phyloP scores from a whole-genome alignment of 2,797 vertebrate species.

The Galagoides demidoff region DNA sequence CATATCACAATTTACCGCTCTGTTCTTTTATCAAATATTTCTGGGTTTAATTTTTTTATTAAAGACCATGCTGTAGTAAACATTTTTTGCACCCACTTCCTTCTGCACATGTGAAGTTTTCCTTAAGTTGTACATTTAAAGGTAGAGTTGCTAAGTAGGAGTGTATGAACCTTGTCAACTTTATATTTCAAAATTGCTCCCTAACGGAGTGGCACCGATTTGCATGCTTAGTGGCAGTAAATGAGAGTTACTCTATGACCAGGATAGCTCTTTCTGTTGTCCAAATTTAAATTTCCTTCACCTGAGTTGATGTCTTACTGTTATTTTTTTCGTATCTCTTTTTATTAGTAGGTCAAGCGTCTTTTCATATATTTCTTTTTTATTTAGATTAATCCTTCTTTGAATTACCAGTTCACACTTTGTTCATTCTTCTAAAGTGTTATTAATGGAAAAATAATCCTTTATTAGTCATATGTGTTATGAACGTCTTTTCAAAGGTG shows the following conservation, averaged over 20 bases:
- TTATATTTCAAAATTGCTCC: not conserved
- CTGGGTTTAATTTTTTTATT: not conserved
- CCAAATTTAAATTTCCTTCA: not conserved
- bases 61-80: not conserved
- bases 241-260: not conserved
- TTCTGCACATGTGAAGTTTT: not conserved
- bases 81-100: not conserved
- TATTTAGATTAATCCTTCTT: not conserved
- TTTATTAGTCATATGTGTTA: constrained; percentile 1
- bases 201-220: not conserved
- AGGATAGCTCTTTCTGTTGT: not conserved
- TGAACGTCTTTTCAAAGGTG: not conserved
- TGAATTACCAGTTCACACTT: not conserved
- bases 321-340: not conserved
- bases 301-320: not conserved
- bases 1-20: not conserved
- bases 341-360: not conserved
- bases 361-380: not conserved
- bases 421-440: not conserved
- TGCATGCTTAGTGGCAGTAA: not conserved
- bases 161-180: not conserved
- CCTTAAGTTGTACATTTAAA: not conserved
- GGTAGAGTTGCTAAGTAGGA: not conserved
- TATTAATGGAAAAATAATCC: not conserved
- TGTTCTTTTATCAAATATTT: not conserved